Base-by-base conservation (phyloP, 1,140 invertebrate species). In the Drosophila tsacasi region DNA sequence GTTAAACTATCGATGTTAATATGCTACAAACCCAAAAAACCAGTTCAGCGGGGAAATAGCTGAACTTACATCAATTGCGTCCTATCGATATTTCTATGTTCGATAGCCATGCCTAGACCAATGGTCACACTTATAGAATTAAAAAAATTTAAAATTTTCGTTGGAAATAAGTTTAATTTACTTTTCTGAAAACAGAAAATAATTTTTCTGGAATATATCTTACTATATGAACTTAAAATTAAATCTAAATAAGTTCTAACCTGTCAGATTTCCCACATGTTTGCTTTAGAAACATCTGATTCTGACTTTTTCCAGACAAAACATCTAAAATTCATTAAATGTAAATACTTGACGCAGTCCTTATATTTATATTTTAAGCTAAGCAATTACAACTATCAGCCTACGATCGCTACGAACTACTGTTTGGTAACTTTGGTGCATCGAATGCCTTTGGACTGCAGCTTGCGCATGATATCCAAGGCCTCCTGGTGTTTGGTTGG, bases 361-460 rank as follows among this genome's bases (percentile, higher is more conserved):
- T 12, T n/a, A 15, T 40, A 5, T 10, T 5, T 17, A 35, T 35
- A 35, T 13, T 35, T 4, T 46, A 66, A 35, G n/a, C 61, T 52
- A 69, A 44, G 37, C 30, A 35, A 25, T 35, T 66, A 66, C 17
- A 37, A 25, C 47, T 68, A 69, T 15, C 19, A 44, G 19, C 13
- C 21, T 39, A 39, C 8, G 5, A 49, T n/a, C 25, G 47, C 8
- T 37, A 23, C 2, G 9, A 23, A 55, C 67, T 67, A 68, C 27
- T 66, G n/a, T 44, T 69, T 64, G 44, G 39, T 79, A 6, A 91
- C 66, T 73, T 92, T 86, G 57, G 91, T 91, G 49, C 91, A 90
- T 49, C 79, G 72, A 8, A 92, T 90, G 3, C 90, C 90, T 40
- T 92, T 92, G 0, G 90, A 92, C 59, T 92, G 85, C 21, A 92